Conservation (phyloP, 2,888 invertebrate species). For the Petrophora chlorosata region DNA sequence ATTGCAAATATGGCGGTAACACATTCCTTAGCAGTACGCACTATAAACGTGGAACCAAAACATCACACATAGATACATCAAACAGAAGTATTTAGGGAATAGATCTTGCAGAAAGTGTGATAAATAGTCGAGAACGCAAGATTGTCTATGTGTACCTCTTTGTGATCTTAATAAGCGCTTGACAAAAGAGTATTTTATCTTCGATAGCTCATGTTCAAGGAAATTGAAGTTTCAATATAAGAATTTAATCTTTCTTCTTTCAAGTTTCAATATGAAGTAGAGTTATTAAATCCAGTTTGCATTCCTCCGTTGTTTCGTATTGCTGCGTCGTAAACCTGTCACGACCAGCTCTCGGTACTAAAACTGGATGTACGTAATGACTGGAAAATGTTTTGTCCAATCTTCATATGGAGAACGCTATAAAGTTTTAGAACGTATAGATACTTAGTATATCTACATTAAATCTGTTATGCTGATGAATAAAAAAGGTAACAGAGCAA, state of each 20-base stretch:
- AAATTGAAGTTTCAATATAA: constrained; percentile 54
- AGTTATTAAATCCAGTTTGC: constrained; percentile 40
- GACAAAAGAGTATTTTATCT: not conserved
- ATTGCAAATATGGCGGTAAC: no score
- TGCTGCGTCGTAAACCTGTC: constrained; percentile 61
- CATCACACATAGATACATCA: no score
- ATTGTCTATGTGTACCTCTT: no score
- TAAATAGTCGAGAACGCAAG: no score
- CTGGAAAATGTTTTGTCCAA: constrained; percentile 14
- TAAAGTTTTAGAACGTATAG: constrained; percentile 2
- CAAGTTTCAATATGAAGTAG: constrained; percentile 39
- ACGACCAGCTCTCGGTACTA: constrained; percentile 52
- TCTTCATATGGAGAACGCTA: constrained; percentile 1
- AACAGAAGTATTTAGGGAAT: no score
- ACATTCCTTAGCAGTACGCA: no score
- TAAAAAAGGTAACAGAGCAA: no score
- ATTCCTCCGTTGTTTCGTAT: constrained; percentile 42
- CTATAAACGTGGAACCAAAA: no score
- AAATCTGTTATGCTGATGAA: no score
- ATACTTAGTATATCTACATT: no score
- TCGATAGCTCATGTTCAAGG: constrained; percentile 24
- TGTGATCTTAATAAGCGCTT: no score
- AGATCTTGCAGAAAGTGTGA: no score
- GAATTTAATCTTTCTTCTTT: constrained; percentile 40
- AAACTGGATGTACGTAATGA: constrained; percentile 40